Base-by-base conservation (phyloP, 2,888 invertebrate species). In the Apodemia zela region DNA sequence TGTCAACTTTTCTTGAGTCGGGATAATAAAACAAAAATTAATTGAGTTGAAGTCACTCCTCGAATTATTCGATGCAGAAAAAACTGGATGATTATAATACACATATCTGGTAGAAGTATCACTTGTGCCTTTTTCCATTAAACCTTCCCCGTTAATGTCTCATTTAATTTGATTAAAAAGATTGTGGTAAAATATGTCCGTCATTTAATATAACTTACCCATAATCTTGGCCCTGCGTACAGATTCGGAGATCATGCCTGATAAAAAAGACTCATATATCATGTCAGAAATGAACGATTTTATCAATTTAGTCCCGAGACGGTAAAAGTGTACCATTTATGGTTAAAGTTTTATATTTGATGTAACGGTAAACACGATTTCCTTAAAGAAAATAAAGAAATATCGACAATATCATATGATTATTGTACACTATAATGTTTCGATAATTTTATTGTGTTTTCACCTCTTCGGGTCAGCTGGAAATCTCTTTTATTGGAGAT, bases 281-380 rank as follows among this genome's bases (percentile, higher is more conserved):
- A 57, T 25, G 29, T 29, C 57, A 57, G 15, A 57, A 57, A 57
- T 57, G 57, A 47, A 47, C 47, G 47, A 47, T 47, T 47, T 47
- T 47, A 47, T 47, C 47, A 47, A 47, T 47, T 47, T 47, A 47
- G 47, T 42, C 17, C 17, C 8, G 47, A 47, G 47, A 47, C 47
- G 17, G 8, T 47, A 47, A 47, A 47, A 47, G 17, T 17, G 17
- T 17, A 17, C 0, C 10, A 17, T 47, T 47, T 47, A 17, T 47
- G 47, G 17, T 17, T 47, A 47, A 47, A 17, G 3, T 17, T 17
- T 17, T 8, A 47, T 47, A 47, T 47, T 47, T 47, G 42, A 42
- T 42, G 6, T 42, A 42, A 15, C 15, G 15, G 42, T 42, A 42
- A 42, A 15, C n/a, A 42, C 6, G 15, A 42, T 15, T 42, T n/a